Base-by-base conservation (phyloP, 2,888 invertebrate species). In the Chrysotoxum bicinctum region DNA sequence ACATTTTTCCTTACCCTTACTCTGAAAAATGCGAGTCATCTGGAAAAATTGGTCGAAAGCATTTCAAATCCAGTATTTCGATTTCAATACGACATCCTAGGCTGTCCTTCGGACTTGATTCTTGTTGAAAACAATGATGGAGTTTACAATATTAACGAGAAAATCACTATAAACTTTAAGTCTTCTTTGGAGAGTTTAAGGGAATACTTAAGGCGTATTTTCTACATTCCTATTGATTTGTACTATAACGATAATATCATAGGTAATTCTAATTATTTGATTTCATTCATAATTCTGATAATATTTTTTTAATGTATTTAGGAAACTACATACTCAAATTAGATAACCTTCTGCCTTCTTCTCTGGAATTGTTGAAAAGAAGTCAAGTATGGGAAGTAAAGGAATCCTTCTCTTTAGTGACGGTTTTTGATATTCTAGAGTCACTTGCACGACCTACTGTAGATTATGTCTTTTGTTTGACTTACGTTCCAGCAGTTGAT, bases 91-190 rank as follows among this genome's bases (percentile, higher is more conserved):
- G 91, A 91, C 60, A 90, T 91, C 37, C 87, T 91, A 0, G 91
- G 92, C n/a, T 90, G 89, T 23, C 89, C 89, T 1, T 89, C 91
- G 4, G 88, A 90, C 62, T 87, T 90, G 21, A 88, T 89, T 7
- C 78, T 91, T 8, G 85, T 88, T 37, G 72, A 89, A n/a, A 91
- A 90, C 64, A 88, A 88, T 2, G 88, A 90, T 14, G 91, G 91
- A 52, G 87, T 88, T 14, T 91, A 91, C 86, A 73, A 87, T 0
- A 89, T 93, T 0, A 91, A 92, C 87, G 93, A 93, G 79, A 93
- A 93, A 87, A 90, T 93, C 7, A 90, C 92, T 2, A 88, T 93
- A 32, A 91, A 91, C 62, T 92, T 93, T 80, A 91, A 93, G 88
- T 92, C 93, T 10, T 93, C 93, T 0, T 84, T 93, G 10, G 85